Base-by-base conservation (phyloP, 2,797 vertebrate genomes). In the Acipenser transmontanus region DNA sequence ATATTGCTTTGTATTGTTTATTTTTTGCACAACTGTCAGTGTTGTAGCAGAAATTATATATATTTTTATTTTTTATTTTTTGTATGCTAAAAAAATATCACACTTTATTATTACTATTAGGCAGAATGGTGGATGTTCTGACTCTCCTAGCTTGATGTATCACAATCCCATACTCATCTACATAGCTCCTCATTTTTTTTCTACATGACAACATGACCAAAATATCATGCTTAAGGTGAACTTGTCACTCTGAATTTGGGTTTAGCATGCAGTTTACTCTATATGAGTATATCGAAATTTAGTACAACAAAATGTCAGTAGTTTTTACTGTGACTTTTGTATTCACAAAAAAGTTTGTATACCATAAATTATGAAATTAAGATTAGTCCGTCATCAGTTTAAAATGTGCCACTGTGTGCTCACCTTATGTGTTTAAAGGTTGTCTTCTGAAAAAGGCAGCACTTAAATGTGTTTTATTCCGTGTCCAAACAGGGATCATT, bases 401-500 rank as follows among this genome's bases (percentile, higher is more conserved):
- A 34, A 34, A 34, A 34, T 34, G 34, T 34, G 34, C 4, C 34
- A 34, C 34, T 34, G 34, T 34, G 34, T 34, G 34, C 6, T 34
- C 17, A 20, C 17, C 47, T 34, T 54, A 12, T 4, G 5, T 12
- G 34, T 7, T 51, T 8, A 34, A 52, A n/a, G 50, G 47, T 12
- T 12, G 9, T 7, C 8, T n/a, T 34, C 4, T 34, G 2, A 17
- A 47, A 65, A 7, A 7, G 1, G 34, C 7, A 7, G 3, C 9
- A 7, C 12, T 14, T 57, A 47, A 34, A 49, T 13, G 7, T 48
- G 49, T n/a, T 7, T 7, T 56, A 54, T 6, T 47, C 3, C 50
- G 6, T 49, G n/a, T n/a, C 12, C 12, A 50, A 66, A 47, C 59
- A 99, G 97, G 80, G 97, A 99, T 73, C 94, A 96, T 78, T 99